Conservation (phyloP, 2,888 invertebrate genomes). For the Drosophila phalerata region DNA sequence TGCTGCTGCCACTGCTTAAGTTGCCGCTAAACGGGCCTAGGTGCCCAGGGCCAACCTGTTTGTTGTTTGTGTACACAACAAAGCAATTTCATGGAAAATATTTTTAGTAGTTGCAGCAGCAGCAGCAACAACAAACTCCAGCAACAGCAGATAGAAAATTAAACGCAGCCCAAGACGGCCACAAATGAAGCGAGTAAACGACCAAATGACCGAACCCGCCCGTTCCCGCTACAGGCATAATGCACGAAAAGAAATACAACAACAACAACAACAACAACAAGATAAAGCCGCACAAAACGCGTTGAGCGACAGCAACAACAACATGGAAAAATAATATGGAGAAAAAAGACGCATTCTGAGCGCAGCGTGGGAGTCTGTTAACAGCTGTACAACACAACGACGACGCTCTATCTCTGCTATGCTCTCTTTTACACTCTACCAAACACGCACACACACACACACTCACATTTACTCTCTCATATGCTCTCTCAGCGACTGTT, state of each 20-base stretch:
- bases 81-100: slow-evolving; percentile 78
- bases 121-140: slow-evolving; percentile 17
- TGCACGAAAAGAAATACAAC: slow-evolving; percentile 27
- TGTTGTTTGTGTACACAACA: slow-evolving; percentile 71
- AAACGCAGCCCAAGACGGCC: slow-evolving; percentile 61
- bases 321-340: slow-evolving; percentile 5
- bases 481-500: slow-evolving; percentile 47
- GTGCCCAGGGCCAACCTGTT: slow-evolving; percentile 72
- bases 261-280: slow-evolving; percentile 23
- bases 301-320: slow-evolving; percentile 42
- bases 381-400: slow-evolving; percentile 66
- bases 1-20: slow-evolving; percentile 19
- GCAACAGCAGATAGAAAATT: slow-evolving; percentile 55
- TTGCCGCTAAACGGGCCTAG: slow-evolving; percentile 26
- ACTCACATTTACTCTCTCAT: slow-evolving; percentile 20
- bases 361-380: slow-evolving; percentile 78
- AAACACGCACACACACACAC: slow-evolving; percentile 13
- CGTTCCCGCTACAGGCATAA: slow-evolving; percentile 34
- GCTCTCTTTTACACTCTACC: slow-evolving; percentile 27
- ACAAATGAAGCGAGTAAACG: slow-evolving; percentile 59
- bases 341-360: slow-evolving; percentile 54
- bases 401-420: slow-evolving; percentile 24
- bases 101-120: slow-evolving; percentile 68
- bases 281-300: slow-evolving; percentile 68
- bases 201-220: slow-evolving; percentile 45